Evolutionary conservation across 2,888 invertebrate genomes (phyloP), one percentile per base, ranked within the genome.

Genomic region (Melieria picta): DNA sequence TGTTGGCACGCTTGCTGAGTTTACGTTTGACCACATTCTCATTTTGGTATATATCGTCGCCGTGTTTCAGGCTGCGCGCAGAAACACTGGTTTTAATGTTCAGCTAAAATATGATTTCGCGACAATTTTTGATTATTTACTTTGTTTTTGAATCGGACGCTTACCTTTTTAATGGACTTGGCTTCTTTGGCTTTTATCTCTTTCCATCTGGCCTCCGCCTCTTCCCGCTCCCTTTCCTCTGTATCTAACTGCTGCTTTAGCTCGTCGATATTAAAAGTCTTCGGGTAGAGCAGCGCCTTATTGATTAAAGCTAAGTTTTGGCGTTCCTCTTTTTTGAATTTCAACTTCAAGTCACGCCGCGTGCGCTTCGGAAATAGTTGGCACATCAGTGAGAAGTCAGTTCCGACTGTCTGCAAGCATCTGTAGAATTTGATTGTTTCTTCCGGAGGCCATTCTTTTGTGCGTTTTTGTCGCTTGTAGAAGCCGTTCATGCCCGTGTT

Each of bases 401-500:
- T 96, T 0, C 98, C 98, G 65, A 97, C 90, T 7, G 93, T 93
- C 79, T 94, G 95, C 9, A 98, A 87, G 1, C 96, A 96, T 80
- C 93, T 91, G 87, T 97, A 98, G 87, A 98, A 98, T 77, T 93
- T 92, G n/a, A 94, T 88, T 0, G 97, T 97, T 82, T 97, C 96
- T 72, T 89, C 89, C 50, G 91, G 89, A 7, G 88, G 87, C 96
- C 96, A 96, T 58, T 93, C 93, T 68, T 91, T 91, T 0, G 93
- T 90, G 61, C 93, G 90, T 77, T 90, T 89, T 13, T 90, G 89
- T 43, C 91, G 90, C 71, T 91, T 91, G 83, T 93, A 93, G 75
- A 91, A 89, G 0, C 92, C 93, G 77, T 89, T 88, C 77, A 84
- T 84, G 50, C 86, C 85, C 0, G 84, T 86, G 42, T 84, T 84